These are phyloP conservation scores for Toxostoma redivivum DNA, from an alignment of 2,113 vertebrate species.

Conservation along the genomic window DNA sequence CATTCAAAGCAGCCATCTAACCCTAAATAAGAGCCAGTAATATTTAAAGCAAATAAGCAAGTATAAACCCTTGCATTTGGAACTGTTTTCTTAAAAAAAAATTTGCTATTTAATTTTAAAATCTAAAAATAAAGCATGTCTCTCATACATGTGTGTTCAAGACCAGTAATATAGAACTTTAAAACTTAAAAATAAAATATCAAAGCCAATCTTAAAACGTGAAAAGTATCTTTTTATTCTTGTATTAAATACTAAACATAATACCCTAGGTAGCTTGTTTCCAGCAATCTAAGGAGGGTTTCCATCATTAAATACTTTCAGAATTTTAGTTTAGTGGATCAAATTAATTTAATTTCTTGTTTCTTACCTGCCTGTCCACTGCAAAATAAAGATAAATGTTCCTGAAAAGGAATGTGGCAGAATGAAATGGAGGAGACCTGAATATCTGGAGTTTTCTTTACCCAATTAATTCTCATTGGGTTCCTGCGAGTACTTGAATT, in stretches of 20 bases:
- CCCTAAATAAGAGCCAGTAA: neutral
- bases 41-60: neutral
- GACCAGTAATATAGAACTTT: neutral
- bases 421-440: neutral
- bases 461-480: neutral
- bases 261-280: neutral
- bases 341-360: neutral
- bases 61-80: neutral
- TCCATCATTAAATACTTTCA: neutral
- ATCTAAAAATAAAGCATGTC: neutral
- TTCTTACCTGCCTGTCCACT: neutral
- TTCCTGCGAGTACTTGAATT: conserved; percentile 40
- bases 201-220: neutral
- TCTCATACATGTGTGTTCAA: neutral
- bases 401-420: neutral
- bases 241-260: neutral
- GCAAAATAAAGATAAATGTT: neutral
- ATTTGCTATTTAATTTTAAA: neutral
- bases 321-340: neutral
- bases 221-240: neutral
- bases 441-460: conserved; percentile 34
- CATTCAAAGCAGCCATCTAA: neutral
- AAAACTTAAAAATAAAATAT: neutral
- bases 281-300: neutral
- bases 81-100: neutral